A percentile compares a stretch with the other conserved stretches of the same genome.
Conservation (phyloP, 1,140 invertebrate genomes). For the Mesaphorura yosii region DNA sequence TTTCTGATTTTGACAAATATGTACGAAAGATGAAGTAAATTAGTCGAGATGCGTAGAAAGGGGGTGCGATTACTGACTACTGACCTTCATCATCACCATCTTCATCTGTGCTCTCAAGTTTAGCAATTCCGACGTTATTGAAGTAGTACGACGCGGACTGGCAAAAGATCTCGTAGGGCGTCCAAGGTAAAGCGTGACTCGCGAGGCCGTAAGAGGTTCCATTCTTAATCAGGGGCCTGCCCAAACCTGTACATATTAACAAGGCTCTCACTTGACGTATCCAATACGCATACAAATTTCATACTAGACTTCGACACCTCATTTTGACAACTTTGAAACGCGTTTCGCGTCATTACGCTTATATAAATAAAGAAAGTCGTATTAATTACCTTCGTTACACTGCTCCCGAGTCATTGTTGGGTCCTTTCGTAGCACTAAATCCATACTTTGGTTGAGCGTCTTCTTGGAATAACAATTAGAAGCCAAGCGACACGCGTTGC, state of each 20-base stretch:
- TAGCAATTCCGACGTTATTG: slow-evolving; percentile 4
- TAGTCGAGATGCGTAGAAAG: not conserved
- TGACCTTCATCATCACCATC: not conserved
- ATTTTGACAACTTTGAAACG: not conserved
- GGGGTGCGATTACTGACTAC: not conserved
- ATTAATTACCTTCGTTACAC: too few relatives aligned
- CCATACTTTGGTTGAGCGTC: too few relatives aligned
- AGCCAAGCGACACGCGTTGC: too few relatives aligned
- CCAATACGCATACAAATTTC: not conserved
- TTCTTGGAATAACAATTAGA: too few relatives aligned
- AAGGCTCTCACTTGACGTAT: not conserved
- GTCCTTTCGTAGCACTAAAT: too few relatives aligned
- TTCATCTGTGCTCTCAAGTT: too few relatives aligned
- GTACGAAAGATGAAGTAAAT: not conserved
- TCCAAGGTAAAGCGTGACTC: slow-evolving; percentile 12
- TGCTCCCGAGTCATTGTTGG: too few relatives aligned
- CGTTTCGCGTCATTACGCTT: not conserved
- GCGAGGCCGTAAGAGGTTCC: not conserved
- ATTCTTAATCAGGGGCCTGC: not conserved
- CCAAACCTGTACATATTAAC: too few relatives aligned
- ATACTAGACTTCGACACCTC: not conserved
- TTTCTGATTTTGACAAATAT: not conserved
- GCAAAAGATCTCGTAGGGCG: slow-evolving; percentile 14
- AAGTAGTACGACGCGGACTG: slow-evolving; percentile 4
- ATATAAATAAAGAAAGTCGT: not conserved